phyloP scores from a whole-genome alignment of 1,140 invertebrate genomes.

The Panulirus ornatus region DNA sequence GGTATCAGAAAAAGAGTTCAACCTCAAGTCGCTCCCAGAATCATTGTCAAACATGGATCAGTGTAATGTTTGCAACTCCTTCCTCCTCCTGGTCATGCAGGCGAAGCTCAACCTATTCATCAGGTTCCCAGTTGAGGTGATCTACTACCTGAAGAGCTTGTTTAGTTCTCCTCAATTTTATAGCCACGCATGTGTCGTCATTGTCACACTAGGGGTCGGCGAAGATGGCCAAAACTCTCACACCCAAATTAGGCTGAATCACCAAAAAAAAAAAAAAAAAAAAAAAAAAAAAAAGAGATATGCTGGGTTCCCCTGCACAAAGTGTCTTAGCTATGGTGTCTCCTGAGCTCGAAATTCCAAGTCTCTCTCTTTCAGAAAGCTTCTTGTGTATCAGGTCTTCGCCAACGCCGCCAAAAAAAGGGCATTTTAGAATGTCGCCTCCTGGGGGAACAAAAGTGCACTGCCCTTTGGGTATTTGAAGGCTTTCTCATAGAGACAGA shows the following conservation, averaged over 20 bases:
- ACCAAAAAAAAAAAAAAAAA: not conserved
- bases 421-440: slow-evolving; percentile 29
- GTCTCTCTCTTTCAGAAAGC: not conserved
- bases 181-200: not conserved
- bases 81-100: too few relatives aligned
- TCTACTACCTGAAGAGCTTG: not conserved
- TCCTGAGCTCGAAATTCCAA: too few relatives aligned
- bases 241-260: not conserved
- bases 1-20: slow-evolving; percentile 21
- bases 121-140: slow-evolving; percentile 34
- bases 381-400: slow-evolving; percentile 19
- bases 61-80: too few relatives aligned
- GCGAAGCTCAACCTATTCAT: slow-evolving; percentile 8
- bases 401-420: slow-evolving; percentile 2
- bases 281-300: not conserved
- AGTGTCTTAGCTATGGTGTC: too few relatives aligned
- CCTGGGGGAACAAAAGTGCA: not conserved
- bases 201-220: slow-evolving; percentile 18
- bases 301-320: too few relatives aligned
- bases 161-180: slow-evolving; percentile 1
- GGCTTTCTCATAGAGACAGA: not conserved
- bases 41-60: too few relatives aligned
- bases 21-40: not conserved
- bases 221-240: not conserved
- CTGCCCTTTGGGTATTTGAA: not conserved